phyloP scores from a whole-genome alignment of 2,888 invertebrate species.

The Pyrrhia umbra region DNA sequence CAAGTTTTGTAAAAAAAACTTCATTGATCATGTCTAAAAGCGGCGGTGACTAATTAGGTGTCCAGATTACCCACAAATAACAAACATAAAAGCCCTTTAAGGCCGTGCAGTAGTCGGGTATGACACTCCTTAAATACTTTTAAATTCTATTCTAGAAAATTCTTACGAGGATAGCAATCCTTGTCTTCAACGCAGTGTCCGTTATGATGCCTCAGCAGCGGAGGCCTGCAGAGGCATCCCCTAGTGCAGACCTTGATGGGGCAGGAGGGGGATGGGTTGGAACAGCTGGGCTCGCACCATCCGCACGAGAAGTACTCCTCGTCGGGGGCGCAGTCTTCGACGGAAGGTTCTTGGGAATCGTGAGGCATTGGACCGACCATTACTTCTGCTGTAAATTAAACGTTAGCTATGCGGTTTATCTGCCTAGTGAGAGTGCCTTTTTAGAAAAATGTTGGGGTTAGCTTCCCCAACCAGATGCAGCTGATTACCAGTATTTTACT shows the following conservation, averaged over 20 bases:
- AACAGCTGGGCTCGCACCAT: conserved; percentile 83
- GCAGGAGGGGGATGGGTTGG: conserved; percentile 72
- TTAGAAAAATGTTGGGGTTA: background rate
- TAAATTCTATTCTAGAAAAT: background rate
- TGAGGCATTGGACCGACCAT: conserved; percentile 15
- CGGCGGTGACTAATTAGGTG: too few relatives aligned
- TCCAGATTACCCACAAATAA: too few relatives aligned
- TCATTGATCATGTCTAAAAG: too few relatives aligned
- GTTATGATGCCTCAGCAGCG: conserved; percentile 76
- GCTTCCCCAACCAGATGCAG: background rate
- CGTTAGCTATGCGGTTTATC: too few relatives aligned
- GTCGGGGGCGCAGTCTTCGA: conserved; percentile 79
- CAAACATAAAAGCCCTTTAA: too few relatives aligned
- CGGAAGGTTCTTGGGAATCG: conserved; percentile 54
- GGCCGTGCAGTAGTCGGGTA: too few relatives aligned
- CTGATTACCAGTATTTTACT: too few relatives aligned
- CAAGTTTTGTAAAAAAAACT: too few relatives aligned
- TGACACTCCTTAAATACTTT: too few relatives aligned
- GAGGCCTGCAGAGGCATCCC: conserved; percentile 81
- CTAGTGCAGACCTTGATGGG: conserved; percentile 72
- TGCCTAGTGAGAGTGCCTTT: background rate
- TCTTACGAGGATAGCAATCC: conserved; percentile 75
- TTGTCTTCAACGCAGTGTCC: conserved; percentile 75
- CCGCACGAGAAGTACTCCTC: conserved; percentile 81
- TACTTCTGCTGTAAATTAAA: background rate